These are phyloP conservation scores for Nibea coibor DNA, from an alignment of 2,113 vertebrate genomes.

Conservation along the genomic window DNA sequence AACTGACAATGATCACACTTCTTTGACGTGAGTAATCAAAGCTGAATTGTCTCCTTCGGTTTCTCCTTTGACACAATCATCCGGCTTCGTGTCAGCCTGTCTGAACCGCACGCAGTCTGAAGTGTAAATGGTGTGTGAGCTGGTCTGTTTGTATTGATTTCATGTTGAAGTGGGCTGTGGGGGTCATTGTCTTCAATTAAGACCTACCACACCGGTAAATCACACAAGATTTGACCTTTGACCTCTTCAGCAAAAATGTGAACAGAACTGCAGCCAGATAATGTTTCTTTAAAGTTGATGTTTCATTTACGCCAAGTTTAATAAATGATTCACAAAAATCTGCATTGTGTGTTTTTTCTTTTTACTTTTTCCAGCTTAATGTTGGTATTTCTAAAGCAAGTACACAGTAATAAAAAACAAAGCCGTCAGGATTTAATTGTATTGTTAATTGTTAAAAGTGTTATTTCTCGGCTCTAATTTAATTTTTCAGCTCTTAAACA, in stretches of 20 bases:
- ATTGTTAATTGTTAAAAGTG: not conserved
- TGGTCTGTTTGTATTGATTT: constrained; percentile 73
- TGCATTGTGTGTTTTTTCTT: constrained; percentile 53
- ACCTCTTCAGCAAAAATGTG: constrained; percentile 13
- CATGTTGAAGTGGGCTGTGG: constrained; percentile 29
- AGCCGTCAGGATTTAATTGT: not conserved
- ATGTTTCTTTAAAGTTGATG: not conserved
- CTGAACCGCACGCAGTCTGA: constrained; percentile 12
- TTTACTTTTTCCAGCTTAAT: constrained; percentile 2
- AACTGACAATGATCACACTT: too few relatives aligned
- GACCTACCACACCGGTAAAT: constrained; percentile 43
- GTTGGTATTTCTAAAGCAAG: constrained; percentile 1
- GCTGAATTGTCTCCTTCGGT: not conserved
- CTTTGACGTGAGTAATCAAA: not conserved
- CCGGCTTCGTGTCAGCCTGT: constrained; percentile 2
- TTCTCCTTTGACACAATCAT: not conserved
- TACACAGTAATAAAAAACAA: constrained; percentile 14
- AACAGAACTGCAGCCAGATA: not conserved
- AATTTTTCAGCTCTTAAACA: not conserved
- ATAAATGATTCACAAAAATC: constrained; percentile 42
- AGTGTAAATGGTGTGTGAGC: constrained; percentile 31
- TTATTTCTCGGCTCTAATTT: not conserved
- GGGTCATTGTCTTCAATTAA: constrained; percentile 70
- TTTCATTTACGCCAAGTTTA: too few relatives aligned
- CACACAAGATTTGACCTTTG: constrained; percentile 55